These are phyloP conservation scores for Melozone crissalis DNA, from an alignment of 2,113 vertebrate species.

Conservation along the genomic window DNA sequence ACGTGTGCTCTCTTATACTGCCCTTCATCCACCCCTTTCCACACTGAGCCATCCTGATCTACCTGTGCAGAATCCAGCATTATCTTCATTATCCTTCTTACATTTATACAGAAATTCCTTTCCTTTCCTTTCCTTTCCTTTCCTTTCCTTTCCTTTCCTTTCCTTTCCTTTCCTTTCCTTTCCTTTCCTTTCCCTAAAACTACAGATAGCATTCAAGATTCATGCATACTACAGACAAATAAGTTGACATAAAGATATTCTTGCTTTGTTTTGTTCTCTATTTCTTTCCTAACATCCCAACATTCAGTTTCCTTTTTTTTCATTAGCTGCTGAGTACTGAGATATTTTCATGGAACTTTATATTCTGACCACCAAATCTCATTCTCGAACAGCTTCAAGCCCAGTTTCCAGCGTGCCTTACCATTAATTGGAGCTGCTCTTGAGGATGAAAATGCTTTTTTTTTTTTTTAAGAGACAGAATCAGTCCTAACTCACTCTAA, in stretches of 20 bases:
- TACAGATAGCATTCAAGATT: neutral
- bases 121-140: neutral
- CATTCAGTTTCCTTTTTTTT: neutral
- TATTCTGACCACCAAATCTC: neutral
- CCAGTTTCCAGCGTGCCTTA: neutral
- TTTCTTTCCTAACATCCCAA: neutral
- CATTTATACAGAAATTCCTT: rapidly evolving
- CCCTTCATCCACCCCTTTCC: neutral
- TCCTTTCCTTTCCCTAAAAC: neutral
- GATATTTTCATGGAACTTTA: neutral
- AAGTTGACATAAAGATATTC: neutral
- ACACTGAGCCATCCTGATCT: neutral
- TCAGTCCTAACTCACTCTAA: neutral
- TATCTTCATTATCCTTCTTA: neutral
- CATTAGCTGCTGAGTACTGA: neutral
- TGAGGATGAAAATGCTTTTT: neutral
- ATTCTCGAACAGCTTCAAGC: neutral
- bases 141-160: no score
- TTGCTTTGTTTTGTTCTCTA: neutral
- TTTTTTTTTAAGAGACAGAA: neutral
- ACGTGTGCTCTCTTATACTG: neutral
- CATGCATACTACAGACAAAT: rapidly evolving
- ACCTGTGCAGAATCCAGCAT: neutral
- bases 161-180: neutral
- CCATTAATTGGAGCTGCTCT: neutral